phyloP scores from a whole-genome alignment of 2,113 vertebrate species.

The Passer montanus region DNA sequence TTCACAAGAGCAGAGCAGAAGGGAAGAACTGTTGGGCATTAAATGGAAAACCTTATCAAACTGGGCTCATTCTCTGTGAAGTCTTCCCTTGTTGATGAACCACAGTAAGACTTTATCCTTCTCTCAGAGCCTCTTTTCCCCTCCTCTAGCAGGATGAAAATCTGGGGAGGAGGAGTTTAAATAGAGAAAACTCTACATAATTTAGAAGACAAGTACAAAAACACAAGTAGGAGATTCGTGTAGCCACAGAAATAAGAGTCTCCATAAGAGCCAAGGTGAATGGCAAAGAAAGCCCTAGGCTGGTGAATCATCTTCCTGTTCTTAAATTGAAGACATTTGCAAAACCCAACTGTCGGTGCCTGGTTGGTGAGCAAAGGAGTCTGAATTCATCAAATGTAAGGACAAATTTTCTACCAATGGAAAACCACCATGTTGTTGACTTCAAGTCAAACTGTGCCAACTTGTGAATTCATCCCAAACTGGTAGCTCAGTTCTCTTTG shows the following conservation, averaged over 20 bases:
- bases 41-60: background rate
- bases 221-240: background rate
- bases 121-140: background rate
- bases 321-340: background rate
- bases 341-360: slow-evolving; percentile 25
- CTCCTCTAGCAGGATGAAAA: background rate
- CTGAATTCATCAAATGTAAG: slow-evolving; percentile 24
- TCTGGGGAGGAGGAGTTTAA: background rate
- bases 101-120: background rate
- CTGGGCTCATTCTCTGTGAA: background rate
- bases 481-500: background rate
- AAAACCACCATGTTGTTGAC: slow-evolving; percentile 34
- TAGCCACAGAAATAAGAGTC: background rate
- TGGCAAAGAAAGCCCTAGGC: background rate
- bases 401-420: slow-evolving; percentile 9
- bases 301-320: slow-evolving; percentile 18
- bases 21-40: background rate
- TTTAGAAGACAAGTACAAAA: background rate
- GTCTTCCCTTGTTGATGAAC: background rate
- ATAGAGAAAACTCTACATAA: background rate
- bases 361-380: background rate
- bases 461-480: slow-evolving; percentile 30
- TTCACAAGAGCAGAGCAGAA: background rate
- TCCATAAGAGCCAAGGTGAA: background rate
- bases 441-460: slow-evolving; percentile 22